These are phyloP conservation scores for Geopemphigus sp. DNA, from an alignment of 1,140 invertebrate species.

Conservation along the genomic window DNA sequence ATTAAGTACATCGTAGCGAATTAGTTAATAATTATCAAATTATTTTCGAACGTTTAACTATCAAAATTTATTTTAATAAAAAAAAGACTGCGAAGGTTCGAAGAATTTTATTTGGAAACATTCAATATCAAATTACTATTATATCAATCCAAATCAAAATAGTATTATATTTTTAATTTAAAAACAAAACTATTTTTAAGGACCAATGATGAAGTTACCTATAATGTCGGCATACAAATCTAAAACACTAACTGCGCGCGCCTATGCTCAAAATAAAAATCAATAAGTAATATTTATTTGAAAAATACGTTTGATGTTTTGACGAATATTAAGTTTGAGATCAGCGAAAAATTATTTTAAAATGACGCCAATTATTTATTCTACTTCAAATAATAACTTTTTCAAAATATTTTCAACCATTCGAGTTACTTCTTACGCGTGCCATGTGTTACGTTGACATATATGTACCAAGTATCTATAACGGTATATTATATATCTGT, in stretches of 20 bases:
- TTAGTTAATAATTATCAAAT: background rate
- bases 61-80: slow-evolving; percentile 17
- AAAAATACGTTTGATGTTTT: background rate
- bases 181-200: slow-evolving; percentile 13
- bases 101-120: slow-evolving; percentile 5
- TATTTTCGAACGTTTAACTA: background rate
- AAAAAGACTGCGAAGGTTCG: slow-evolving; percentile 31
- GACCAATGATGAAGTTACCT: slow-evolving; percentile 23
- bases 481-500: background rate
- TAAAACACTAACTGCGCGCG: slow-evolving; percentile 15
- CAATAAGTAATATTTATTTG: background rate
- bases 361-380: background rate
- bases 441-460: background rate
- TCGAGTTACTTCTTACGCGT: background rate
- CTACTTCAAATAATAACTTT: background rate
- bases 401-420: background rate
- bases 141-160: background rate
- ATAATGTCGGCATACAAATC: background rate
- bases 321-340: slow-evolving; percentile 15
- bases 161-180: background rate
- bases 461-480: background rate
- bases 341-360: background rate
- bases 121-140: slow-evolving; percentile 17
- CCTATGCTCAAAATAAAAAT: slow-evolving; percentile 9
- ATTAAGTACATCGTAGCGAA: background rate